phyloP scores from a whole-genome alignment of 2,113 vertebrate species.

The Gobius niger region DNA sequence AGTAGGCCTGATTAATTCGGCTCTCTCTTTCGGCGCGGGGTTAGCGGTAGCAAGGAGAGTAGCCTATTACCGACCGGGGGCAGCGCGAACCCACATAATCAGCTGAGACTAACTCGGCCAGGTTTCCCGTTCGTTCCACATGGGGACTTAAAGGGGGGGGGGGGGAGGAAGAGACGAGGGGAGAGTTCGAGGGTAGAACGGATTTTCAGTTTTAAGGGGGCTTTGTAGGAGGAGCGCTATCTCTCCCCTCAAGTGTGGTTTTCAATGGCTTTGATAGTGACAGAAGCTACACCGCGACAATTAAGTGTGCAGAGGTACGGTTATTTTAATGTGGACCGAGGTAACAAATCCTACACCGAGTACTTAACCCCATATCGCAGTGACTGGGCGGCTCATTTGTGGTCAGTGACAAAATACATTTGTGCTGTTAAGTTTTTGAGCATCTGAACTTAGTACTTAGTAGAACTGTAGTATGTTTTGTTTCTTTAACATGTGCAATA shows the following conservation, averaged over 20 bases:
- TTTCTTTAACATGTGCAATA: too few species aligned
- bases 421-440: too few species aligned
- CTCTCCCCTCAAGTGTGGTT: conserved; percentile 37
- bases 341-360: too few species aligned
- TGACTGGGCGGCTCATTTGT: too few species aligned
- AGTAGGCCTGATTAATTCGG: conserved; percentile 99
- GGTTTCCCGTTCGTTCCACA: conserved; percentile 82
- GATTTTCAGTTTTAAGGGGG: conserved; percentile 85
- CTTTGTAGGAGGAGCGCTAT: conserved; percentile 74
- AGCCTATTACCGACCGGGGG: conserved; percentile 94
- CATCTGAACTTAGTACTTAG: too few species aligned
- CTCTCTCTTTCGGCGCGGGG: conserved; percentile 92
- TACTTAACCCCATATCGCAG: too few species aligned
- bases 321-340: conserved; percentile 57
- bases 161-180: conserved; percentile 60
- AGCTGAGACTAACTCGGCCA: conserved; percentile 96
- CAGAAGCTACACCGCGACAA: neutral
- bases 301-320: conserved; percentile 77
- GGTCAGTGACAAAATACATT: too few species aligned
- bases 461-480: too few species aligned
- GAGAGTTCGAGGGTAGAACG: conserved; percentile 83
- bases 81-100: conserved; percentile 97
- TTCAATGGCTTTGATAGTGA: conserved; percentile 1
- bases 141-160: conserved; percentile 85
- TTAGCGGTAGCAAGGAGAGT: conserved; percentile 93